These are phyloP conservation scores for Channa argus DNA, from an alignment of 2,113 vertebrate genomes.

Conservation along the genomic window DNA sequence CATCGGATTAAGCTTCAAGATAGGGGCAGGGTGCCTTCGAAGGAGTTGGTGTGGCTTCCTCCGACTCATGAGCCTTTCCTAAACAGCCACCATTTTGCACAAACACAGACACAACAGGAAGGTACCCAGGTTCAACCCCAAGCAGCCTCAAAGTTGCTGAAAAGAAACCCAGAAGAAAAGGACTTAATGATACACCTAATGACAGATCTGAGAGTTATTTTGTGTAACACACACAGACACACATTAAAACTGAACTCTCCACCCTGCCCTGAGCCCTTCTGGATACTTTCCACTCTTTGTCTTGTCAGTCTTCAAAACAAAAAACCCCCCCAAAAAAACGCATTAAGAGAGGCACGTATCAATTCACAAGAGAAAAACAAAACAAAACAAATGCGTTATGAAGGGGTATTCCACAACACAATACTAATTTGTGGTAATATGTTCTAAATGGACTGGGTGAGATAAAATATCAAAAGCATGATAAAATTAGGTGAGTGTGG, in stretches of 20 bases:
- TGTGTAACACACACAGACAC: conserved; percentile 7
- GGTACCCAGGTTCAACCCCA: conserved; percentile 13
- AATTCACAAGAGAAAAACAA: not conserved
- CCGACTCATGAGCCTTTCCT: conserved; percentile 36
- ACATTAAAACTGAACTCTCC: conserved; percentile 17
- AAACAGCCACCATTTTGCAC: conserved; percentile 34
- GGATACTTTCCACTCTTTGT: conserved; percentile 32
- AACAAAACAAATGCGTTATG: conserved; percentile 20
- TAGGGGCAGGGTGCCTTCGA: conserved; percentile 63
- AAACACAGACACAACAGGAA: conserved; percentile 23
- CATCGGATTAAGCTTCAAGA: conserved; percentile 79
- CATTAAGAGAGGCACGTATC: conserved; percentile 44
- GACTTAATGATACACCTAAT: not conserved
- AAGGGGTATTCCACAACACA: conserved; percentile 36
- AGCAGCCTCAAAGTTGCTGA: not conserved
- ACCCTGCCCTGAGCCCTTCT: conserved; percentile 17
- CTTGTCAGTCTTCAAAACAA: conserved; percentile 15
- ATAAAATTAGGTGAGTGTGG: conserved; percentile 34
- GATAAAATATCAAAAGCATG: conserved; percentile 63
- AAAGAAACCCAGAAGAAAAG: not conserved
- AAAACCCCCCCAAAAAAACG: too few relatives aligned
- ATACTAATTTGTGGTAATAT: conserved; percentile 46
- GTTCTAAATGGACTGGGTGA: conserved; percentile 27
- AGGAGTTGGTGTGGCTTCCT: conserved; percentile 44
- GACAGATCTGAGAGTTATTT: not conserved